phyloP scores from a whole-genome alignment of 1,140 invertebrate species.

The Leptinotarsa lineolata region DNA sequence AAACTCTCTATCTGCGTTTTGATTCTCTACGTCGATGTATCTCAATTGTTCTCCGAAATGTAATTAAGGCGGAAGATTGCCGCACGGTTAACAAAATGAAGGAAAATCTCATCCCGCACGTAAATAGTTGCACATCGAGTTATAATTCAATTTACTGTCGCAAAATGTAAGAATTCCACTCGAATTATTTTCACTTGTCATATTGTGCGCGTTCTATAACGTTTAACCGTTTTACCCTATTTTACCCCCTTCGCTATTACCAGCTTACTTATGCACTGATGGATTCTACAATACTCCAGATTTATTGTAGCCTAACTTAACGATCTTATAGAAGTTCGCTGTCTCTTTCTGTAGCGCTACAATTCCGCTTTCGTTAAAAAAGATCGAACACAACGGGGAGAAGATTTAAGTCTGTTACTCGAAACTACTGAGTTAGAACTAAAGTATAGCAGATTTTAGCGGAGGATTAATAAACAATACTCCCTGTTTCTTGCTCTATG shows the following conservation, averaged over 20 bases:
- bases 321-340: constrained; percentile 29
- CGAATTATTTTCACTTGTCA: constrained; percentile 46
- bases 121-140: constrained; percentile 33
- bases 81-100: constrained; percentile 14
- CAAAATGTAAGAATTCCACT: constrained; percentile 45
- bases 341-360: constrained; percentile 18
- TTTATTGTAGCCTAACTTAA: constrained; percentile 33
- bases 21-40: constrained; percentile 14
- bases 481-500: constrained; percentile 28
- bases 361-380: constrained; percentile 11
- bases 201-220: constrained; percentile 34
- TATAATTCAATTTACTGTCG: constrained; percentile 43
- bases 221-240: constrained; percentile 34
- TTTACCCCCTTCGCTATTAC: constrained; percentile 37
- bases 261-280: constrained; percentile 42
- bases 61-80: constrained; percentile 23
- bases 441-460: constrained; percentile 31
- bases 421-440: constrained; percentile 34
- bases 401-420: constrained; percentile 27
- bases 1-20: constrained; percentile 3
- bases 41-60: constrained; percentile 17
- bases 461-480: constrained; percentile 32
- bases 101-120: constrained; percentile 19
- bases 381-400: constrained; percentile 7
- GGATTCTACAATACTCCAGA: constrained; percentile 35